These are phyloP conservation scores for Pteria penguin DNA, from an alignment of 2,888 invertebrate species.

Conservation along the genomic window DNA sequence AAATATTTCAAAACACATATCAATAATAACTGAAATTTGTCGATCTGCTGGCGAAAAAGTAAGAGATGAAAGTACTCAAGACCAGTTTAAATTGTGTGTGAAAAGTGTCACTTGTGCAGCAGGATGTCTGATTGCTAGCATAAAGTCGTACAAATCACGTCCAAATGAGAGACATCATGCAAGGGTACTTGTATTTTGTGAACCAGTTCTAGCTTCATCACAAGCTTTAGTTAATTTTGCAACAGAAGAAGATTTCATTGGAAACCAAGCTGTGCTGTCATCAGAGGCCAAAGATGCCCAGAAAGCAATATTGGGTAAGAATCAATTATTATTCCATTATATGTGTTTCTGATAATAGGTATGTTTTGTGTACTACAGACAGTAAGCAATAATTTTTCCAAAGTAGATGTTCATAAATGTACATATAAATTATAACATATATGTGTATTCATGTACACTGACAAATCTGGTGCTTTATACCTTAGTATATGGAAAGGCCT, in stretches of 20 bases:
- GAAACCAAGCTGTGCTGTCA: constrained; percentile 70
- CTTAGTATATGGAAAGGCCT: no score
- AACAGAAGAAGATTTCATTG: constrained; percentile 76
- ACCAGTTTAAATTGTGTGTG: constrained; percentile 76
- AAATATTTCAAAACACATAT: constrained; percentile 71
- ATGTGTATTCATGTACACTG: no score
- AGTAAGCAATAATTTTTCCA: no score
- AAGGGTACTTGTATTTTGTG: constrained; percentile 74
- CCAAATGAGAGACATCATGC: constrained; percentile 64
- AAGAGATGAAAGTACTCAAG: constrained; percentile 61
- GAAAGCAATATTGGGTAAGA: constrained; percentile 73
- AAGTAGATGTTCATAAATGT: no score
- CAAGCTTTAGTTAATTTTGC: constrained; percentile 75
- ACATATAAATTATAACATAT: no score
- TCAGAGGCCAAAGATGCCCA: constrained; percentile 69
- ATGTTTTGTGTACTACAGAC: no score
- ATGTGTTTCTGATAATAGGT: no score
- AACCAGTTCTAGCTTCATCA: constrained; percentile 74
- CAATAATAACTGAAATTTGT: constrained; percentile 73
- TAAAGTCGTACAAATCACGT: constrained; percentile 71
- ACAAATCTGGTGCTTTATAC: no score
- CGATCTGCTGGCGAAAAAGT: constrained; percentile 68
- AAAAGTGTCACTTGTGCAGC: constrained; percentile 76
- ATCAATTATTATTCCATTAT: no score
- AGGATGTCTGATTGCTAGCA: constrained; percentile 73